Evolutionary conservation across 2,113 vertebrate species (phyloP), one percentile per base, ranked within the genome.

Genomic region (Gavialis gangeticus): DNA sequence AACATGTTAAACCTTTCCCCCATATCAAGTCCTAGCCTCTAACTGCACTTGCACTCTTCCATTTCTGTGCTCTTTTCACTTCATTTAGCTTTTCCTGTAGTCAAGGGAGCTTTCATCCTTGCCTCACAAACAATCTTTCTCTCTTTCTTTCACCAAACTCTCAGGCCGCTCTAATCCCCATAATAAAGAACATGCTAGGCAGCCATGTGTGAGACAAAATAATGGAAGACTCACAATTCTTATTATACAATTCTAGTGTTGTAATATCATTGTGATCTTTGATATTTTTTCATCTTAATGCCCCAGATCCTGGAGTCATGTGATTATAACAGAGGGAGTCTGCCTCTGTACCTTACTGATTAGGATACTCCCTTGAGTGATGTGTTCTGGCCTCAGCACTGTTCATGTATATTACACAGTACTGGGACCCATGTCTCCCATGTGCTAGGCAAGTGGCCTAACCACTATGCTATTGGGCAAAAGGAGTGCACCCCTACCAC

Each of bases 121-220:
- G 79, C 4, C 5, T 24, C 22, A 7, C 69, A 21, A 46, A 34
- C 24, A 14, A 4, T 28, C 77, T 73, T 73, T 7, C 69, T 66
- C n/a, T 46, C 22, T 73, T 30, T 1, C 13, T n/a, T 58, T 5
- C 46, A 46, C 46, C 46, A 46, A 46, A 22, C 21, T 73, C 34
- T 15, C 34, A 71, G 9, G 14, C n/a, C n/a, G n/a, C 34, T 13
- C 69, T 7, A 12, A 16, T 2, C 5, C 34, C 3, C 1, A 0
- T 1, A 57, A 64, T 28, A 46, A 7, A 27, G 18, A 14, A 46
- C 2, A 10, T 28, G 46, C 21, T 12, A 25, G 7, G 71, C 3
- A 2, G 58, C 0, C 1, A 27, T 9, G 30, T 1, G 1, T 5
- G 2, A 30, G 14, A 55, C 16, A 3, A 62, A 69, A 27, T 5